phyloP scores from a whole-genome alignment of 2,888 invertebrate genomes.

The Netelia melanura region DNA sequence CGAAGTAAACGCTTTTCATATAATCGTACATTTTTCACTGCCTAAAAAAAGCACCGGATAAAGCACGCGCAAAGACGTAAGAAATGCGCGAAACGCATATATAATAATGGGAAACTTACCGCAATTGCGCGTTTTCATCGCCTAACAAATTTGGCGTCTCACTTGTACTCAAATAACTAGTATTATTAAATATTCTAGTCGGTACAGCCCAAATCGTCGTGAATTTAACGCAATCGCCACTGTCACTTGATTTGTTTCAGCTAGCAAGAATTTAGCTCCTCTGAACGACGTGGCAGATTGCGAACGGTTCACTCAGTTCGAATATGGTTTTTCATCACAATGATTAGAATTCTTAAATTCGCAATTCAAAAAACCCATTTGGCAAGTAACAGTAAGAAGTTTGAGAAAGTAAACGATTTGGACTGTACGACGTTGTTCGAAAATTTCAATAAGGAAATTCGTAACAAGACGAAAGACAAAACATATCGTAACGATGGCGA shows the following conservation, averaged over 20 bases:
- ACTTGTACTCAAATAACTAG: conserved; percentile 6
- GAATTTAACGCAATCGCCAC: not conserved
- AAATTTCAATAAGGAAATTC: not conserved
- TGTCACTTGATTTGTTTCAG: no score
- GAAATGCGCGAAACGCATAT: conserved; percentile 30
- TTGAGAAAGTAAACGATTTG: conserved; percentile 16
- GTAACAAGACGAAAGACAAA: conserved; percentile 31
- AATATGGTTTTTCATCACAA: not conserved
- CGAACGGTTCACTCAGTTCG: no score
- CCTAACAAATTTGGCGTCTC: no score
- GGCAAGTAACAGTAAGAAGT: not conserved
- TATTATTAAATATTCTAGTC: conserved; percentile 22
- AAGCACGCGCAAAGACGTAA: conserved; percentile 23
- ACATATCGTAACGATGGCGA: conserved; percentile 34
- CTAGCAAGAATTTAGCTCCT: no score
- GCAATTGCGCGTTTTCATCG: not conserved
- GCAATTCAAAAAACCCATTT: not conserved
- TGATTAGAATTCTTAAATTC: not conserved
- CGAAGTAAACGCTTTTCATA: no score
- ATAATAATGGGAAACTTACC: not conserved
- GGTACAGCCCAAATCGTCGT: conserved; percentile 27
- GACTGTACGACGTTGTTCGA: conserved; percentile 14
- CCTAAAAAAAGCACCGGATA: conserved; percentile 46
- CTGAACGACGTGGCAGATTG: no score
- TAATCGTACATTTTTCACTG: not conserved